phyloP scores from a whole-genome alignment of 2,797 vertebrate genomes.

The Betta splendens region DNA sequence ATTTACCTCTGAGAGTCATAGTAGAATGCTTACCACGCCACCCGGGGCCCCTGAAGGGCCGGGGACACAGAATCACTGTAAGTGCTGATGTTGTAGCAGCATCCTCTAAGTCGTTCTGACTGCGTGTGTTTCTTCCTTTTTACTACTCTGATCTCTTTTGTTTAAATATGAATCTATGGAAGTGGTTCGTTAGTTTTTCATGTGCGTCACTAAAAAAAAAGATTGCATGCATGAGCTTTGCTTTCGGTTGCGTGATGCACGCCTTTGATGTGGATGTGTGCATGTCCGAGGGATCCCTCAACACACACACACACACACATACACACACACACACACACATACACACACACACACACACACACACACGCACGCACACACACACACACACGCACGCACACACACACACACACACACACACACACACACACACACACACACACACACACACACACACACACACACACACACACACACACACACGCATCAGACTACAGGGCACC shows the following conservation, averaged over 20 bases:
- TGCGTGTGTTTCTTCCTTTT: slow-evolving; percentile 16
- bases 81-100: slow-evolving; percentile 20
- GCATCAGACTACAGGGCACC: slow-evolving; percentile 50
- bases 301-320: no score
- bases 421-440: slow-evolving; percentile 3
- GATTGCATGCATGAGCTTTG: slow-evolving; percentile 8
- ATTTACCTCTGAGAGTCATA: slow-evolving; percentile 59
- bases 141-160: slow-evolving; percentile 10
- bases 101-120: slow-evolving; percentile 10
- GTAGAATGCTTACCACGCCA: slow-evolving; percentile 18
- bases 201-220: no score
- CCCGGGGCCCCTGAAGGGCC: slow-evolving; percentile 1
- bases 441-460: slow-evolving; percentile 22
- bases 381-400: slow-evolving; percentile 16
- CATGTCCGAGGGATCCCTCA: no score
- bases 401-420: slow-evolving; percentile 4
- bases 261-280: slow-evolving; percentile 1
- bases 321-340: slow-evolving; percentile 24
- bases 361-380: slow-evolving; percentile 22
- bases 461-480: slow-evolving; percentile 14
- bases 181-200: slow-evolving; percentile 1
- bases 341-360: slow-evolving; percentile 20
- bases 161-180: slow-evolving; percentile 29
- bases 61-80: no score
- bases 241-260: slow-evolving; percentile 2